Percentiles rank a stretch among this genome's conserved stretches.
phyloP scores from a whole-genome alignment of 2,113 vertebrate species.

The Thomomys bottae region DNA sequence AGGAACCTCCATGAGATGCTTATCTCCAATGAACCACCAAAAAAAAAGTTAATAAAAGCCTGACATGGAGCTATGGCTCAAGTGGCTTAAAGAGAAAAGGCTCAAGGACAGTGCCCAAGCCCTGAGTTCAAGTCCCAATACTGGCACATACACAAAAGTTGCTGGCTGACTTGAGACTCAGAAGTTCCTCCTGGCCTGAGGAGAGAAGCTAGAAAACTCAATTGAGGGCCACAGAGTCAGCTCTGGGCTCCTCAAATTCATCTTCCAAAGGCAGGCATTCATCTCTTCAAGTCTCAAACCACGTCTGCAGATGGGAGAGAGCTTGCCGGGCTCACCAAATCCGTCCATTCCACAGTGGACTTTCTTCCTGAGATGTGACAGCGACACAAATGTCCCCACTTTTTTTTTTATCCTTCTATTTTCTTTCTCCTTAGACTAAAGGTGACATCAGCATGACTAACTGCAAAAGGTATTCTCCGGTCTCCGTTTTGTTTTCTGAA shows the following conservation, averaged over 20 bases:
- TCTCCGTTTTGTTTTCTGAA: constrained; percentile 78
- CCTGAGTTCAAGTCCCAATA: too few relatives aligned
- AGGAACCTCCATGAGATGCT: too few relatives aligned
- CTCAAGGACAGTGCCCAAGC: too few relatives aligned
- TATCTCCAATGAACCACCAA: too few relatives aligned
- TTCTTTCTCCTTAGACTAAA: constrained; percentile 8
- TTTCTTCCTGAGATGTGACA: background rate
- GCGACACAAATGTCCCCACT: constrained; percentile 1
- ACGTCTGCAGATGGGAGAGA: too few relatives aligned
- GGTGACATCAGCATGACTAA: constrained; percentile 76
- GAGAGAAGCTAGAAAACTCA: rapidly evolving
- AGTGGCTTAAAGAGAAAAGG: too few relatives aligned
- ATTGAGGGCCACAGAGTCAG: background rate
- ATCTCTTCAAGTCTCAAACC: background rate
- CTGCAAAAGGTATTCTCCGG: constrained; percentile 76
- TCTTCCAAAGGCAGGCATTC: background rate
- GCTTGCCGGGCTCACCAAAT: rapidly evolving
- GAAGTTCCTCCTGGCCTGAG: background rate
- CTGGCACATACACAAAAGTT: too few relatives aligned
- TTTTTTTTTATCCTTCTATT: background rate
- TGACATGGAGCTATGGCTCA: too few relatives aligned
- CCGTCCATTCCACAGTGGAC: rapidly evolving
- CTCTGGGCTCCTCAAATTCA: background rate
- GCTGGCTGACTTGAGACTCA: constrained; percentile 15
- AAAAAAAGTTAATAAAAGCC: too few relatives aligned